Conservation (phyloP, 2,797 vertebrate genomes). For the Astyanax mexicanus region DNA sequence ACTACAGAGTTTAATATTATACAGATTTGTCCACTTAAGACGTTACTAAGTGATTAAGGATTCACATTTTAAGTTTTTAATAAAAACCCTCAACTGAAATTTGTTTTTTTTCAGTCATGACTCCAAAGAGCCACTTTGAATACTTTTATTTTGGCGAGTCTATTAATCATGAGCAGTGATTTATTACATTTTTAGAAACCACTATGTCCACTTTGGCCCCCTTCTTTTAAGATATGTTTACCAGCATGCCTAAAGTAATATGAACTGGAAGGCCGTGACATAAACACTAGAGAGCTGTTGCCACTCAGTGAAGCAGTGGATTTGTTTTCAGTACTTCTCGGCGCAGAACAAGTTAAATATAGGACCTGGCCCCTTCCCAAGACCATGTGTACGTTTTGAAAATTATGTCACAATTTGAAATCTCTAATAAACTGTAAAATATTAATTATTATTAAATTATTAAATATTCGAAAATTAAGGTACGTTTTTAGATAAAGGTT, state of each 20-base stretch:
- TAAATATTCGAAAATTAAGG: too few relatives aligned
- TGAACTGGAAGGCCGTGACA: constrained; percentile 31
- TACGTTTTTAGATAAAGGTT: too few relatives aligned
- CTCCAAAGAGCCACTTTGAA: too few relatives aligned
- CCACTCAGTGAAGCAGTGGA: constrained; percentile 37
- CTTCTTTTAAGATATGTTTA: constrained; percentile 49
- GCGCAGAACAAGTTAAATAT: constrained; percentile 47
- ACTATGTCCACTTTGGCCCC: neutral
- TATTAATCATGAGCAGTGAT: neutral
- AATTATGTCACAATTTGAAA: neutral
- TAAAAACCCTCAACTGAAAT: neutral
- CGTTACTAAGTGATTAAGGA: too few relatives aligned
- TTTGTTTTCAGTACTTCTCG: constrained; percentile 48
- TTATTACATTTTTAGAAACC: neutral
- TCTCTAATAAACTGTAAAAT: neutral
- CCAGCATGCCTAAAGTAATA: constrained; percentile 39
- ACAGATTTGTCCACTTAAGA: too few relatives aligned
- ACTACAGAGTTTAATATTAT: too few relatives aligned
- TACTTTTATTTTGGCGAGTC: neutral
- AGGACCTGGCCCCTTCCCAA: constrained; percentile 2
- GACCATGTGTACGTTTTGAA: neutral
- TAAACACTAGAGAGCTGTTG: constrained; percentile 32
- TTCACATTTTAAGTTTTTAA: too few relatives aligned
- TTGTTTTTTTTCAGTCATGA: neutral
- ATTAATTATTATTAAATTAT: too few relatives aligned